phyloP scores from a whole-genome alignment of 2,797 vertebrate genomes.

The Phrynocephalus vlangalii region DNA sequence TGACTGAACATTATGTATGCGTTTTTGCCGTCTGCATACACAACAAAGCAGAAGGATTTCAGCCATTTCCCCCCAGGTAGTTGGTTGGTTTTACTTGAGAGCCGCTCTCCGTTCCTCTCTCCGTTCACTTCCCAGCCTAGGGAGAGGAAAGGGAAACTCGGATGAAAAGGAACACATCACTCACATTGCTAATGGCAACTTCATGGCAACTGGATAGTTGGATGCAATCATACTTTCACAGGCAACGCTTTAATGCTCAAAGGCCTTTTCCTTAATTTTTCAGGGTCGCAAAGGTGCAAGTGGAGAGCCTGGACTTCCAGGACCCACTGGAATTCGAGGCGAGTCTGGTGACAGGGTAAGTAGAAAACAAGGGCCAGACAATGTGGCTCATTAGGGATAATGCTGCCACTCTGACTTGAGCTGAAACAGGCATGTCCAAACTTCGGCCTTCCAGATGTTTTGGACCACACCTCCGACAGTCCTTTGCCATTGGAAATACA shows the following conservation, averaged over 20 bases:
- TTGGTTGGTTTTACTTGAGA: background rate
- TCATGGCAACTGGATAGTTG: background rate
- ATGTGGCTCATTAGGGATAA: background rate
- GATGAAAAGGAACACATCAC: background rate
- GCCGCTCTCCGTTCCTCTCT: background rate
- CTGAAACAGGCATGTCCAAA: background rate
- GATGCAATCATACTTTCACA: background rate
- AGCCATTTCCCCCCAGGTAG: too few species aligned
- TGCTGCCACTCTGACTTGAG: background rate
- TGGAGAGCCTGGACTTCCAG: constrained; percentile 92
- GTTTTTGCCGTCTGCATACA: too few species aligned
- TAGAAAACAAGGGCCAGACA: background rate
- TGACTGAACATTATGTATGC: too few species aligned
- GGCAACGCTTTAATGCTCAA: background rate
- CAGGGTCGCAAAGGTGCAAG: constrained; percentile 90
- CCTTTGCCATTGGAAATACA: too few species aligned
- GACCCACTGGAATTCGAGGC: constrained; percentile 95
- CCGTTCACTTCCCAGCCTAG: too few species aligned
- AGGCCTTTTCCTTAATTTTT: background rate
- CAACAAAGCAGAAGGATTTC: too few species aligned
- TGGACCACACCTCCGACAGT: too few species aligned
- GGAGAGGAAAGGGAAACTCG: background rate
- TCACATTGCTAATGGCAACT: background rate
- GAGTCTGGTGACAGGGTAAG: constrained; percentile 92
- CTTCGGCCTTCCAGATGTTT: too few species aligned